phyloP scores from a whole-genome alignment of 2,113 vertebrate genomes.

The Rhea americana region DNA sequence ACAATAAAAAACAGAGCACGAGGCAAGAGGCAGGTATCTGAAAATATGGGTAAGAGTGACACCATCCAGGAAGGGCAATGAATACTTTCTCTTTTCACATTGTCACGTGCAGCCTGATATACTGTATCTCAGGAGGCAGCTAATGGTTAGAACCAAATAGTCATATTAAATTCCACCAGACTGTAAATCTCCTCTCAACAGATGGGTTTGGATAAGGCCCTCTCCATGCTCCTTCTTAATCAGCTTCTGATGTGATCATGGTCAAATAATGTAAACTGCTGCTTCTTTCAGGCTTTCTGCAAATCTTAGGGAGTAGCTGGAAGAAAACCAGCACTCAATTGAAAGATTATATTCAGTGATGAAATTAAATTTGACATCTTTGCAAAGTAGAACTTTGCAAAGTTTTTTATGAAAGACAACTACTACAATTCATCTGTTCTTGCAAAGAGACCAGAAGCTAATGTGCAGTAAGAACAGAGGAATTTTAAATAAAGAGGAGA shows the following conservation, averaged over 20 bases:
- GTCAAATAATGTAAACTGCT: not conserved
- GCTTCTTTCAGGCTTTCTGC: not conserved
- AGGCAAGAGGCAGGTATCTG: not conserved
- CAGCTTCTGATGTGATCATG: not conserved
- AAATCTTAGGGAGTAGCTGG: not conserved
- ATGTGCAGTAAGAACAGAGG: not conserved
- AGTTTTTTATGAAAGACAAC: not conserved
- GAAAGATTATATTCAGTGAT: not conserved
- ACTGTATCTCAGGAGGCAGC: not conserved
- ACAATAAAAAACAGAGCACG: not conserved
- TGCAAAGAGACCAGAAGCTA: not conserved
- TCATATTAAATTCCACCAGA: not conserved
- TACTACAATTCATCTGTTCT: not conserved
- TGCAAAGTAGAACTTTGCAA: not conserved
- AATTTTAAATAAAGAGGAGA: not conserved
- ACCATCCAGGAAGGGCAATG: not conserved
- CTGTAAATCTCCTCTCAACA: not conserved
- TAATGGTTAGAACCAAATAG: not conserved
- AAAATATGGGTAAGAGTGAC: not conserved
- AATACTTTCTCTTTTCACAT: not conserved
- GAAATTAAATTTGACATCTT: not conserved
- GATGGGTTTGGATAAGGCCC: not conserved
- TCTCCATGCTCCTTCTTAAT: not conserved
- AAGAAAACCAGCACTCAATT: not conserved
- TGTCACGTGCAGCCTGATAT: not conserved